Conservation (phyloP, 2,113 vertebrate genomes). For the Aegithalos caudatus region DNA sequence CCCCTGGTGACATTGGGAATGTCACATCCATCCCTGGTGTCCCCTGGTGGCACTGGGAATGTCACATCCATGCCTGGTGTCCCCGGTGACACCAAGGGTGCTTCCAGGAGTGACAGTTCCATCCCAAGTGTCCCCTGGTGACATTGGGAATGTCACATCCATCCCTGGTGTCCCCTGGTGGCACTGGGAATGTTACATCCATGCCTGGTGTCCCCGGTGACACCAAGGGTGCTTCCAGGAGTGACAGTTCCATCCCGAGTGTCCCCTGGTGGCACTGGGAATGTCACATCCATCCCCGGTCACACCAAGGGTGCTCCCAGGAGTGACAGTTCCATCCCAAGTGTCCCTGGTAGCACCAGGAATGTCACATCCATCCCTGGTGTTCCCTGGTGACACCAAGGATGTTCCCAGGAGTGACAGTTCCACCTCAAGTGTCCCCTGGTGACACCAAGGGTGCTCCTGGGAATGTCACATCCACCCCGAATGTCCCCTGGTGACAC, state of each 20-base stretch:
- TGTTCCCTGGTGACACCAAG: not conserved
- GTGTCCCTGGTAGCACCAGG: not conserved
- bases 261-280: no score
- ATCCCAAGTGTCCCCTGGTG: not conserved
- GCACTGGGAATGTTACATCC: no score
- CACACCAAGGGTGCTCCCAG: not conserved
- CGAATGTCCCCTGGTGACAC: no score
- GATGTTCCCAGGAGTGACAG: accelerated
- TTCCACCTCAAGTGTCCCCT: not conserved
- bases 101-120: not conserved
- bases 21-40: no score
- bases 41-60: not conserved
- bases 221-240: not conserved
- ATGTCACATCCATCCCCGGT: no score
- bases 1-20: no score
- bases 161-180: accelerated
- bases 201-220: no score
- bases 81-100: not conserved
- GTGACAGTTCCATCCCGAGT: no score
- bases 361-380: accelerated
- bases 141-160: accelerated
- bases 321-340: not conserved
- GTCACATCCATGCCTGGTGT: not conserved
- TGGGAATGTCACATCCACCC: not conserved
- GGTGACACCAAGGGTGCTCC: not conserved